These are phyloP conservation scores for Euthynnus affinis DNA, from an alignment of 2,797 vertebrate species.

Conservation along the genomic window DNA sequence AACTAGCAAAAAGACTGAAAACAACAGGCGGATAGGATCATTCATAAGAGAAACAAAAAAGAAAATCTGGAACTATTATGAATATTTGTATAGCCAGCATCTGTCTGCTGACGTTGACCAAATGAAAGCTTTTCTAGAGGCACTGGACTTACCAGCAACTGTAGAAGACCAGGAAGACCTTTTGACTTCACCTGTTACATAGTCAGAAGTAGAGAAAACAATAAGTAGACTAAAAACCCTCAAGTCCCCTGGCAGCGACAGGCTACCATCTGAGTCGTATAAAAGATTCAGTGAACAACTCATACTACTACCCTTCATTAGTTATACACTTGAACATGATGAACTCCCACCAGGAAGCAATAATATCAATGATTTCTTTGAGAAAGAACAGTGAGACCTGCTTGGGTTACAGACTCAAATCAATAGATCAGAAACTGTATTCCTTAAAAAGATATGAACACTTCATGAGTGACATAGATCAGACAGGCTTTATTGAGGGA, in stretches of 20 bases:
- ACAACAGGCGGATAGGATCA: background rate
- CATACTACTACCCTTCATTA: constrained; percentile 3
- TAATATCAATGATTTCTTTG: constrained; percentile 22
- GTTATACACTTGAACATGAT: constrained; percentile 11
- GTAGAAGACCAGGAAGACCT: background rate
- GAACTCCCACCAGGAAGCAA: constrained; percentile 1
- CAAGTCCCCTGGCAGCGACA: constrained; percentile 15
- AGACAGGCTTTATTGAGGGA: too few relatives aligned
- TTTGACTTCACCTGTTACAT: constrained; percentile 11
- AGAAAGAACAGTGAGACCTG: background rate
- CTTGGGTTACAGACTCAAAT: background rate
- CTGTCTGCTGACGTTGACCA: background rate
- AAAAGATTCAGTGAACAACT: constrained; percentile 26
- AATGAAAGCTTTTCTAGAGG: background rate
- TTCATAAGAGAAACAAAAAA: too few relatives aligned
- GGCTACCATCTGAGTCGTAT: constrained; percentile 20
- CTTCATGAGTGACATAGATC: too few relatives aligned
- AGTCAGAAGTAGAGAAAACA: constrained; percentile 21
- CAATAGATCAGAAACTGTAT: background rate
- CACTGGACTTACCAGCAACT: background rate
- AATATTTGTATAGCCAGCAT: background rate
- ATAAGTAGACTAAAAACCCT: constrained; percentile 21
- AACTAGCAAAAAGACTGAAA: background rate
- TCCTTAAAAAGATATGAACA: constrained; percentile 4
- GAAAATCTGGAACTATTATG: constrained; percentile 12